Percentiles rank a stretch among this genome's conserved stretches.
Conservation (phyloP, 2,888 invertebrate genomes). For the Eupithecia tripunctaria region DNA sequence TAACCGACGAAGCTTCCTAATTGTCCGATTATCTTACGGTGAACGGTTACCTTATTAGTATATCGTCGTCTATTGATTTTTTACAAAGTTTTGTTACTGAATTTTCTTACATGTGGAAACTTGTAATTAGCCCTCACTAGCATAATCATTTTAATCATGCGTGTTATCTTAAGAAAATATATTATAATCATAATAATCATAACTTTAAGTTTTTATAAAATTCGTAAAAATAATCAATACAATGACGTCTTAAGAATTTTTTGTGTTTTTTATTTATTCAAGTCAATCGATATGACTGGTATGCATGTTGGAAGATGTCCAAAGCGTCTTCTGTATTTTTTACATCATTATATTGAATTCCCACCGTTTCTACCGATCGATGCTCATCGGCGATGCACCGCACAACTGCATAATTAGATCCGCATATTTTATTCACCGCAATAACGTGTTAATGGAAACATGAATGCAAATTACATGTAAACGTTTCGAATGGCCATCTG, state of each 20-base stretch:
- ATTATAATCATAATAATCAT: no score
- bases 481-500: slow-evolving; percentile 43
- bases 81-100: no score
- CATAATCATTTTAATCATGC: no score
- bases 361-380: slow-evolving; percentile 20
- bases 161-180: no score
- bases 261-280: neutral
- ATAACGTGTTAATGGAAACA: slow-evolving; percentile 41
- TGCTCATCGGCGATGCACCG: slow-evolving; percentile 30
- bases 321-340: slow-evolving; percentile 11
- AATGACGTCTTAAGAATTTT: neutral
- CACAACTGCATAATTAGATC: slow-evolving; percentile 36
- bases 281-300: neutral
- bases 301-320: neutral
- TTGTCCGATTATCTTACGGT: no score
- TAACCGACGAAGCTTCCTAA: no score
- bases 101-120: no score
- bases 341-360: slow-evolving; percentile 14
- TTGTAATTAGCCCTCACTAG: no score
- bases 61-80: no score
- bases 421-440: slow-evolving; percentile 46
- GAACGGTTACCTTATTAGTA: no score
- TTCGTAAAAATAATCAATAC: no score
- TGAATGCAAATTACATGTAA: slow-evolving; percentile 45
- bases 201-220: no score